Base-by-base conservation (phyloP, 2,888 invertebrate species). In the Dermolepida albohirtum region DNA sequence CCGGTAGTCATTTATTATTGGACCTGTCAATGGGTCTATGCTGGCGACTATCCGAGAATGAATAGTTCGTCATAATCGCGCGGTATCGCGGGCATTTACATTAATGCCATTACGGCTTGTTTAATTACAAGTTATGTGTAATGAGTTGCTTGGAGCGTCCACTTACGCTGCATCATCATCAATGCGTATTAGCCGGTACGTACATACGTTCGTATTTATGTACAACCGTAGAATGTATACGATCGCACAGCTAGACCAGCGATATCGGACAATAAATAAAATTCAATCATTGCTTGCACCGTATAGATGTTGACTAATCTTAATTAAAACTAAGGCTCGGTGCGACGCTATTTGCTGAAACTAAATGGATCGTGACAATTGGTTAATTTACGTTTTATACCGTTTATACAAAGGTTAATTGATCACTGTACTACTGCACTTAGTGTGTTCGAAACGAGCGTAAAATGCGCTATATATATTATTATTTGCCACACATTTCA, bases 91-190 rank as follows among this genome's bases (percentile, higher is more conserved):
- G 8, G 59, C 59, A 29, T 49, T 62, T 62, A 62, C 47, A 16
- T 62, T 47, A 34, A 47, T 47, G 34, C 59, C 47, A 34, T 47
- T 47, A 47, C 47, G 59, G 47, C 47, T 17, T 47, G 59, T 62
- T 62, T 62, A 62, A 62, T 62, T 62, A 62, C 49, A 62, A 47
- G 47, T 62, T 62, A 62, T 62, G 39, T 47, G 59, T 62, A 59
- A 59, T 59, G 47, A 62, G 49, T 39, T 62, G 59, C 59, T 49
- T 34, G 59, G 12, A 47, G 59, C 59, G 47, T 34, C 10, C 59
- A 34, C 34, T 34, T 54, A 14, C 27, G 59, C 47, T 47, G 34
- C 59, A 27, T 62, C 59, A 62, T 39, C 34, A 47, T 34, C 39
- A 16, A 47, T 29, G 59, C 59, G 47, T 49, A 62, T 34, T 47